phyloP scores from a whole-genome alignment of 1,140 invertebrate genomes.

The Cotesia glomerata region DNA sequence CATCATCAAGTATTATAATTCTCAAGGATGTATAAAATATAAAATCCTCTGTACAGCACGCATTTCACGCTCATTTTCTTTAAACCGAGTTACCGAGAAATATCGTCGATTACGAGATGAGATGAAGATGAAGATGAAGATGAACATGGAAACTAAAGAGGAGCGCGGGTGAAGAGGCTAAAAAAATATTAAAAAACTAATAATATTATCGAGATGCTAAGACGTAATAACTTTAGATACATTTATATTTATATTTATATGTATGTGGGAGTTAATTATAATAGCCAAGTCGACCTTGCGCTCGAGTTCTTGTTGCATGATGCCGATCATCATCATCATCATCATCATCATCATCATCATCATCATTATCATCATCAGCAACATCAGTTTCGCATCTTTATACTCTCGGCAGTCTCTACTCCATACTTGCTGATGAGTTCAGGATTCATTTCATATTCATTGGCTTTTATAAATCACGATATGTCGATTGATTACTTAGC shows the following conservation, averaged over 20 bases:
- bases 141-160: background rate
- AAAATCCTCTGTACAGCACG: background rate
- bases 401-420: no score
- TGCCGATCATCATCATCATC: background rate
- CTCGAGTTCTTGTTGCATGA: slow-evolving; percentile 19
- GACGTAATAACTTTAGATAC: slow-evolving; percentile 16
- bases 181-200: background rate
- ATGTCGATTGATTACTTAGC: no score
- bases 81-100: background rate
- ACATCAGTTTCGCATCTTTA: no score
- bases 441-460: no score
- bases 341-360: background rate
- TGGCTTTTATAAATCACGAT: no score
- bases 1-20: no score
- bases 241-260: background rate
- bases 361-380: background rate
- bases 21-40: background rate
- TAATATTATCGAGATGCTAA: background rate
- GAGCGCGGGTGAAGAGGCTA: background rate
- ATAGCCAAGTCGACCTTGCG: slow-evolving; percentile 24
- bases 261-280: slow-evolving; percentile 24
- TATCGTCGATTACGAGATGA: background rate
- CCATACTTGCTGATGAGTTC: no score
- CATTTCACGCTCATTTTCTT: background rate
- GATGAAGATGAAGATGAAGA: background rate